phyloP scores from a whole-genome alignment of 2,797 vertebrate genomes.

The Danio tinwini region DNA sequence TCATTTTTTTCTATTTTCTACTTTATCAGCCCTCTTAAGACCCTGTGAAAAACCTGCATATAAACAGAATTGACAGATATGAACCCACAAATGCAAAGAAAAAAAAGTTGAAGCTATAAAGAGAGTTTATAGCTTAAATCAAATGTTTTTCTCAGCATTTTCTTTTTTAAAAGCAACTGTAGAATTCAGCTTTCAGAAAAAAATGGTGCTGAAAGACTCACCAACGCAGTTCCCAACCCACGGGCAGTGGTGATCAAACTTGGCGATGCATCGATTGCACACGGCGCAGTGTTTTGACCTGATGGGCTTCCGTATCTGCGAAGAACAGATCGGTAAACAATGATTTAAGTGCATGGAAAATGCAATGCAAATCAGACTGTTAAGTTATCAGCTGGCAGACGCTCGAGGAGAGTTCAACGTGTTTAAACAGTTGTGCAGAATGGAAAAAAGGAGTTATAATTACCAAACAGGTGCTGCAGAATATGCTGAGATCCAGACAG shows the following conservation, averaged over 20 bases:
- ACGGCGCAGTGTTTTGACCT: conserved; percentile 99
- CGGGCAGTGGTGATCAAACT: conserved; percentile 98
- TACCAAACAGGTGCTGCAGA: conserved; percentile 99
- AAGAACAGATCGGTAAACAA: conserved; percentile 27
- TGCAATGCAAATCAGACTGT: conserved; percentile 17
- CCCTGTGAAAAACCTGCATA: too few species aligned
- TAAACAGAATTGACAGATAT: too few species aligned
- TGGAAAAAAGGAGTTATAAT: conserved; percentile 57
- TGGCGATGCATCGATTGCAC: conserved; percentile 98
- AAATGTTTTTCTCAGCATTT: too few species aligned
- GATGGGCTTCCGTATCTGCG: conserved; percentile 97
- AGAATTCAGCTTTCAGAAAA: too few species aligned
- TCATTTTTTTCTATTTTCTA: too few species aligned
- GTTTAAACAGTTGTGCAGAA: not conserved
- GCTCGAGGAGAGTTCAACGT: not conserved
- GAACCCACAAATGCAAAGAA: too few species aligned
- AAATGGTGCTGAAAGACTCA: conserved; percentile 83
- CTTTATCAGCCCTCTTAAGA: too few species aligned
- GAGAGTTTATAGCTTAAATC: too few species aligned
- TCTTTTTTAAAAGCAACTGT: too few species aligned
- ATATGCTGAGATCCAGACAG: conserved; percentile 97
- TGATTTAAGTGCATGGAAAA: conserved; percentile 15
- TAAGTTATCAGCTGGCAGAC: not conserved
- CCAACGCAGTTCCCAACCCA: conserved; percentile 99
- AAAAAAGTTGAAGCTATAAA: too few species aligned